These are phyloP conservation scores for Chlamydotis undulata DNA, from an alignment of 2,113 vertebrate species.

Conservation along the genomic window DNA sequence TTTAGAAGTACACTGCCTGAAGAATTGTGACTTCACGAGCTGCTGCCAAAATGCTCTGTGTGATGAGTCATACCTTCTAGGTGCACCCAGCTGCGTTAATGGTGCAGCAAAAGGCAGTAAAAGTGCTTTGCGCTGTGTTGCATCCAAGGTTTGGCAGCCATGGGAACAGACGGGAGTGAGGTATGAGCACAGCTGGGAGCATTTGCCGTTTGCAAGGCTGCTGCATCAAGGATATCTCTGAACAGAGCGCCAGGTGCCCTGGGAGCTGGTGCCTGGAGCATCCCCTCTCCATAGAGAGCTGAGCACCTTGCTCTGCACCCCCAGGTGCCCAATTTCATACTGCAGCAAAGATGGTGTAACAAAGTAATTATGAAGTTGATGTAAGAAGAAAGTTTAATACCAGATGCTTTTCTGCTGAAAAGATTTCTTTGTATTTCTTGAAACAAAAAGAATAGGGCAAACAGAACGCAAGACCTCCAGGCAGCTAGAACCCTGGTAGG, in stretches of 20 bases:
- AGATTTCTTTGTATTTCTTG: not conserved
- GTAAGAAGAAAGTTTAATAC: not conserved
- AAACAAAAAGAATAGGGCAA: not conserved
- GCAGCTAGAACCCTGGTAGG: not conserved
- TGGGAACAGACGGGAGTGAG: not conserved
- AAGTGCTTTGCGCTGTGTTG: not conserved
- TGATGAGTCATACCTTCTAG: not conserved
- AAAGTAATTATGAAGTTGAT: not conserved
- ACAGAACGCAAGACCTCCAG: not conserved
- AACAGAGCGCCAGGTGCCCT: not conserved
- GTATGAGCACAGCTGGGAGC: not conserved
- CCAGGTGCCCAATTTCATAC: not conserved
- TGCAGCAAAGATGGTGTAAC: not conserved
- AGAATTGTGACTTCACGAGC: not conserved
- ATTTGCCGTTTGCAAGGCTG: not conserved
- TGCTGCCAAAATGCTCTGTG: not conserved
- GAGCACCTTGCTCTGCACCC: not conserved
- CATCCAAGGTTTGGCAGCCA: not conserved
- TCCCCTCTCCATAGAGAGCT: accelerated
- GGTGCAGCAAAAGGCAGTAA: not conserved
- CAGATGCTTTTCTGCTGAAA: not conserved
- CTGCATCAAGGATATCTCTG: not conserved
- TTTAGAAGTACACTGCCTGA: not conserved
- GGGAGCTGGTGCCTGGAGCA: not conserved
- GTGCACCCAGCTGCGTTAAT: not conserved